These are phyloP conservation scores for Achatina immaculata DNA, from an alignment of 1,140 invertebrate species.

Conservation along the genomic window DNA sequence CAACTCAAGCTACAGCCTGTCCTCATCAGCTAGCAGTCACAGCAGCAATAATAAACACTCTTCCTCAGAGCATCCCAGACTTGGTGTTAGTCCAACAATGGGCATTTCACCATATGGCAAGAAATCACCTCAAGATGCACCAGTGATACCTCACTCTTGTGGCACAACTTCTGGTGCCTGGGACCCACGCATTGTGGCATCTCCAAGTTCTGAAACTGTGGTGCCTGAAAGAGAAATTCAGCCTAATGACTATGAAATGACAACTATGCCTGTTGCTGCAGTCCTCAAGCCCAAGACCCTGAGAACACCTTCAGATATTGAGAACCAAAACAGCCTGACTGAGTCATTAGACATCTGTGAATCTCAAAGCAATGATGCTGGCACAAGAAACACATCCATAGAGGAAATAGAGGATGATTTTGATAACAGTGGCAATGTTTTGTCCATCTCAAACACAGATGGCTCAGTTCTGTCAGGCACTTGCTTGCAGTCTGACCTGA, in stretches of 20 bases:
- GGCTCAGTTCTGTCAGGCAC: conserved; percentile 2
- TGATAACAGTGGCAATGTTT: not conserved
- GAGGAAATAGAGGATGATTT: conserved; percentile 29
- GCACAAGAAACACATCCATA: conserved; percentile 29
- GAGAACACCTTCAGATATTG: conserved; percentile 29
- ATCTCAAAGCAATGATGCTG: conserved; percentile 17
- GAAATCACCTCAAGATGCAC: not conserved
- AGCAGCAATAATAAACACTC: conserved; percentile 1
- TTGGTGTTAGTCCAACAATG: not conserved
- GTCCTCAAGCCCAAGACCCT: conserved; percentile 19
- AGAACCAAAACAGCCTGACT: conserved; percentile 34
- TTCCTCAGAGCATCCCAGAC: not conserved
- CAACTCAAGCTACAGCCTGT: not conserved
- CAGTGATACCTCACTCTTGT: not conserved
- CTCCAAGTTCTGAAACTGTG: no score
- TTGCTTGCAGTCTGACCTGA: not conserved
- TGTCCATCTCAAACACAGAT: conserved; percentile 17
- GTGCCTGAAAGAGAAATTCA: not conserved
- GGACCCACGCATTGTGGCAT: no score
- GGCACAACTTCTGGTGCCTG: not conserved
- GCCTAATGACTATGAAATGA: not conserved
- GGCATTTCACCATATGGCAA: not conserved
- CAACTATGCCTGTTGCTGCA: not conserved
- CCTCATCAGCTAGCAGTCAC: not conserved
- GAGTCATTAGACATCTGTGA: conserved; percentile 25